Base-by-base conservation (phyloP, 2,113 vertebrate genomes). In the Candoia aspera region DNA sequence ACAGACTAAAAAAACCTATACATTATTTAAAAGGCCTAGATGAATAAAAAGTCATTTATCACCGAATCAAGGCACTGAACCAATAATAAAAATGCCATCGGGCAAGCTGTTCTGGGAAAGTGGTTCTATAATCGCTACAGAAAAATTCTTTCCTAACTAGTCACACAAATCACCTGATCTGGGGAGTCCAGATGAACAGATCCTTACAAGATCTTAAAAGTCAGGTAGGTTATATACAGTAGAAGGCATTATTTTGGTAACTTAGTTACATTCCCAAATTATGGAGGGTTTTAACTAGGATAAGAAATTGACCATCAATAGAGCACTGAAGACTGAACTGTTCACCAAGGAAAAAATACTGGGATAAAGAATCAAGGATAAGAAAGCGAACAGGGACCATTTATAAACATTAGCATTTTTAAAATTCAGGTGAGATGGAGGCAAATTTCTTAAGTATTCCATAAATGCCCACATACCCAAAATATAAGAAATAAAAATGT, bases 371-470 rank as follows among this genome's bases (percentile, higher is more conserved):
- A 53, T 85, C 46, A 53, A 85, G 84, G 53, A 53, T 49, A 53
- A 85, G 5, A 24, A 85, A 46, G 83, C 23, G 8, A 53, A 53
- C 23, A 37, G 46, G 5, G 26, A 33, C n/a, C 33, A n/a, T n/a
- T 37, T 49, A 5, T 79, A 79, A 19, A 79, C 68, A 85, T 29
- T 53, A 29, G 10, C 8, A 21, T 83, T 83, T 83, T 42, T 4
- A 83, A 42, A 42, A 42, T 42, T 21, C 24, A 37, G 1, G 84
- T 26, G 26, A 2, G 8, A 53, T 53, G 12, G 46, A 85, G 84
- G 24, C 53, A 17, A n/a, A 4, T 11, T 91, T 26, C 93, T 68
- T 93, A 88, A 89, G 11, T 37, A 86, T 8, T 88, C 90, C 23
- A 55, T 89, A 55, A 93, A 13, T 88, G 26, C 83, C 89, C 92